Conservation (phyloP, 2,888 invertebrate species). For the Nymphalis polychloros region DNA sequence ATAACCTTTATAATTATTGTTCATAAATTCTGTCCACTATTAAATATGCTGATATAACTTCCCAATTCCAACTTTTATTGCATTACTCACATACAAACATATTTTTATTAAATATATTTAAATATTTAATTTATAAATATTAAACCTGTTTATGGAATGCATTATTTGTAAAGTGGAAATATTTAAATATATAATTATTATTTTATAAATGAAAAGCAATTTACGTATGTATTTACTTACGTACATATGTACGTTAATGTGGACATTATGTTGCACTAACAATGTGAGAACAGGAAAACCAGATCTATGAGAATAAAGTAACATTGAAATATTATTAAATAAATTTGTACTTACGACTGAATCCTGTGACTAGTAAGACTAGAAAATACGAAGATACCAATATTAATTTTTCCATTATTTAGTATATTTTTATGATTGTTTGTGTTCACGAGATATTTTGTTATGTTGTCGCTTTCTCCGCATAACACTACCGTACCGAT, state of each 20-base stretch:
- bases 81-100: too few relatives aligned
- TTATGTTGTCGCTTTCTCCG: conserved; percentile 3
- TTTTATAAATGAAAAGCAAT: too few relatives aligned
- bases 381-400: conserved; percentile 17
- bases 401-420: conserved; percentile 19
- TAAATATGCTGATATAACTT: too few relatives aligned
- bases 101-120: too few relatives aligned
- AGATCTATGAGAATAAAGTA: conserved; percentile 14
- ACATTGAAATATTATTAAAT: conserved; percentile 16
- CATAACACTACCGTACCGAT: conserved; percentile 14
- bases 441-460: conserved; percentile 6
- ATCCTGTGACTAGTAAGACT: conserved; percentile 25
- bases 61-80: too few relatives aligned
- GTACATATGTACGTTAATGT: neutral
- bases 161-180: too few relatives aligned
- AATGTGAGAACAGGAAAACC: conserved; percentile 12
- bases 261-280: conserved; percentile 1
- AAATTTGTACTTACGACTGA: conserved; percentile 32
- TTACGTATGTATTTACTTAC: neutral
- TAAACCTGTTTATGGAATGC: too few relatives aligned
- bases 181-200: too few relatives aligned
- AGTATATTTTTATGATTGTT: conserved; percentile 8
- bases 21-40: too few relatives aligned
- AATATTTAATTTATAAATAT: too few relatives aligned
- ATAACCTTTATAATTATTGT: too few relatives aligned